Evolutionary conservation across 2,113 vertebrate genomes (phyloP), one percentile per base, ranked within the genome.

Genomic region (Hydrochoerus hydrochaeris): DNA sequence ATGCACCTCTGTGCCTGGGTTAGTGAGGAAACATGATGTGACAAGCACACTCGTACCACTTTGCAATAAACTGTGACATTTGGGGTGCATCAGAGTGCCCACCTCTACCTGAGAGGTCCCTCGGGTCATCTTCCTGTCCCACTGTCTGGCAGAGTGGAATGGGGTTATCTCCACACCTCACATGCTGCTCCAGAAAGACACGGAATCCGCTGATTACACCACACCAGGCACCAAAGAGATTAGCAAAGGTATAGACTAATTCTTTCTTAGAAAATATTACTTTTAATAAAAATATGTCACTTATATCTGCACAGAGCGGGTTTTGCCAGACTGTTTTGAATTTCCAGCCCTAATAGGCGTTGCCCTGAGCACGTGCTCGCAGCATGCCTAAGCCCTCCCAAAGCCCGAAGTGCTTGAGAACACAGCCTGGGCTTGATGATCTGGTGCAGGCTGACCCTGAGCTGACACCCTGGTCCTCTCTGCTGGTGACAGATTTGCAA

Each of bases 371-470:
- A 5, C 54, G 14, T 41, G 49, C 32, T 75, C 96, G 92, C 89
- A 93, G 49, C 62, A 30, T 92, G 49, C 62, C 30, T 4, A 7
- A 16, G n/a, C 35, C 97, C 0, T 38, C n/a, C 22, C 16, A 12
- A 54, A 65, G 12, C 26, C 65, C 6, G 3, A 63, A 69, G 11
- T 3, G 0, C 30, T 20, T 35, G 46, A 44, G 32, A 20, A 10
- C 44, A 14, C 24, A 17, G 8, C 24, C 75, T 17, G 44, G 73
- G 26, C 73, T 46, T 14, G 41, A 26, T 28, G 3, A 13, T 7
- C 41, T 19, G 0, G 20, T 0, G 0, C 12, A 26, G 12, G 32
- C 8, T 10, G 46, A 35, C 32, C 19, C 3, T 1, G 32, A 16
- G 63, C 32, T 1, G 4, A 1, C 9, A n/a, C 19, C 2, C 38